Conservation (phyloP, 1,140 invertebrate genomes). For the Phortica variegata region DNA sequence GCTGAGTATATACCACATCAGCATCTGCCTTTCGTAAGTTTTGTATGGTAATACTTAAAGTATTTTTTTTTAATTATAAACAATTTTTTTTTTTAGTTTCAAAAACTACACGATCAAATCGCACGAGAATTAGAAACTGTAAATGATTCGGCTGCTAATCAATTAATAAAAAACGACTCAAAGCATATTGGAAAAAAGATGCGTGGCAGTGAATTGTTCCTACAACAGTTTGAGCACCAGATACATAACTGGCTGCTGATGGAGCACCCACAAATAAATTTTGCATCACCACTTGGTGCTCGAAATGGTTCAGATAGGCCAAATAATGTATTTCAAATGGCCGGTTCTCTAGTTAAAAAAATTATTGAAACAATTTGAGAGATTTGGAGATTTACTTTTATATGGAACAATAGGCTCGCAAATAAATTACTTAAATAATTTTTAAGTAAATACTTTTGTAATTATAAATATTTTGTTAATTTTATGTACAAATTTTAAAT, state of each 20-base stretch:
- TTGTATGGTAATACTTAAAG: not conserved
- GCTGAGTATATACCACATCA: constrained; percentile 39
- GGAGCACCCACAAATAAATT: constrained; percentile 15
- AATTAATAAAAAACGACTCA: constrained; percentile 27
- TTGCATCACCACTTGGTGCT: constrained; percentile 29
- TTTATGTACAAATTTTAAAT: constrained; percentile 22
- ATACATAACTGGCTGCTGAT: constrained; percentile 39
- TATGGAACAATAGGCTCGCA: constrained; percentile 14
- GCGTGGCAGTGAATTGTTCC: constrained; percentile 28
- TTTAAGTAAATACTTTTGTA: constrained; percentile 8
- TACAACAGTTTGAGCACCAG: constrained; percentile 37
- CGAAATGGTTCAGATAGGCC: constrained; percentile 33
- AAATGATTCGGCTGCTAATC: not conserved
- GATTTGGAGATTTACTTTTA: too few species aligned
- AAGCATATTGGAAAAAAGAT: constrained; percentile 37
- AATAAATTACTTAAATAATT: constrained; percentile 13
- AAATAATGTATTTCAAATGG: constrained; percentile 20
- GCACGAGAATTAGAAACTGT: constrained; percentile 18
- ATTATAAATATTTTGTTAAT: constrained; percentile 4
- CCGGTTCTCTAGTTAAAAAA: constrained; percentile 29
- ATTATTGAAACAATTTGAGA: too few species aligned
- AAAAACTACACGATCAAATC: constrained; percentile 27
- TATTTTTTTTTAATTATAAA: too few species aligned
- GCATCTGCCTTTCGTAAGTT: constrained; percentile 22
- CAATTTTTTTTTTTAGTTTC: constrained; percentile 31